These are phyloP conservation scores for Epinephelus coioides DNA, from an alignment of 2,797 vertebrate species.

Conservation along the genomic window DNA sequence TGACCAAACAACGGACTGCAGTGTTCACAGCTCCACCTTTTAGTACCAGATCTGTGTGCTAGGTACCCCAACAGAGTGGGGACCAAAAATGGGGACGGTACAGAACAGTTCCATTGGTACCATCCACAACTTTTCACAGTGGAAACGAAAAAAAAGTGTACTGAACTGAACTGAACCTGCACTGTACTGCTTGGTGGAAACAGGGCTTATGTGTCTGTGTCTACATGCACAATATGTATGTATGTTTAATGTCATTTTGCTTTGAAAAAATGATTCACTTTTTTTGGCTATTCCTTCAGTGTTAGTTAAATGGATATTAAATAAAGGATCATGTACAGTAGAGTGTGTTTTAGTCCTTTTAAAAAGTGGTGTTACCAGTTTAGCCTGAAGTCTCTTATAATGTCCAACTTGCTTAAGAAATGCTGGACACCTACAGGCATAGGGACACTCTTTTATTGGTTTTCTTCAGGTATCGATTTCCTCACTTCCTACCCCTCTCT, in stretches of 20 bases:
- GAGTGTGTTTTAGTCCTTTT: neutral
- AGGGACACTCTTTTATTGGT: constrained; percentile 36
- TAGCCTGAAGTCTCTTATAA: neutral
- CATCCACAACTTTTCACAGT: too few species aligned
- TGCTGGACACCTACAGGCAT: constrained; percentile 24
- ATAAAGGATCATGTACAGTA: neutral
- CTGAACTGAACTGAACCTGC: too few species aligned
- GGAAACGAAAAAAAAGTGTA: too few species aligned
- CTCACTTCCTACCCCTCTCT: constrained; percentile 29
- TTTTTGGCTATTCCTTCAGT: neutral
- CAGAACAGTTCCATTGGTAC: too few species aligned
- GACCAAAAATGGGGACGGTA: too few species aligned
- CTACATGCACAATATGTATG: too few species aligned
- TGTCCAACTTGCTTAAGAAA: constrained; percentile 25
- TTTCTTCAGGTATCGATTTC: constrained; percentile 64
- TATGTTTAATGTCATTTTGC: neutral
- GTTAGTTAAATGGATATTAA: neutral
- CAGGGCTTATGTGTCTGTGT: neutral
- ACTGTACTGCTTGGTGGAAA: too few species aligned
- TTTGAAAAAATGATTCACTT: neutral
- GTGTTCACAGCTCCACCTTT: too few species aligned
- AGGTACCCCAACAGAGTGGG: too few species aligned
- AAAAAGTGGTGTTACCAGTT: constrained; percentile 1
- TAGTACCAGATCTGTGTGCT: too few species aligned
- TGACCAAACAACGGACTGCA: too few species aligned